Evolutionary conservation across 2,797 vertebrate species (phyloP).

Genomic region (Semaprochilodus insignis): DNA sequence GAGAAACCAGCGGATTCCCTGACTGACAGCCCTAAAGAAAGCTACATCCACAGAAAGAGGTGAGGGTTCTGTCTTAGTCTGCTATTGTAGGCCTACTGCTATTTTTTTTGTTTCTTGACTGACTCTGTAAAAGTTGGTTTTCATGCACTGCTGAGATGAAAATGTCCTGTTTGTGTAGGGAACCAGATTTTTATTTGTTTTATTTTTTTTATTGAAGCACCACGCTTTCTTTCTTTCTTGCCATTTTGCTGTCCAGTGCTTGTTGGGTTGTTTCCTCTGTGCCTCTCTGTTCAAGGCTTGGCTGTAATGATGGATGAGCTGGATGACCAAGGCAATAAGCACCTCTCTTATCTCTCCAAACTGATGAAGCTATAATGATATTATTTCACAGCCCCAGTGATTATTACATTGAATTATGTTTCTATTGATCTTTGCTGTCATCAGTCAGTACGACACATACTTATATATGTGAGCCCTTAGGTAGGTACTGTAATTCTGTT

Average conservation of each 20-base stretch:
- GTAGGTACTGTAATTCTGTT: background rate
- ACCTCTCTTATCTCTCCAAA: slow-evolving; percentile 2
- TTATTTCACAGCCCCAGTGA: slow-evolving; percentile 12
- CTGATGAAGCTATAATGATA: slow-evolving; percentile 21
- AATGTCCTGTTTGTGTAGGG: too few relatives aligned
- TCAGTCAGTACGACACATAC: background rate
- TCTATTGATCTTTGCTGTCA: slow-evolving; percentile 35
- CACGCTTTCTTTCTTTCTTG: background rate
- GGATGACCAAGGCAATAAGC: slow-evolving; percentile 27
- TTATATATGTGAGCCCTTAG: background rate
- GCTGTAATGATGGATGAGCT: slow-evolving; percentile 12
- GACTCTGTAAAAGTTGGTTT: too few relatives aligned
- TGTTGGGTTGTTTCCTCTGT: background rate
- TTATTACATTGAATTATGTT: slow-evolving; percentile 30
- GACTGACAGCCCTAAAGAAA: slow-evolving; percentile 21
- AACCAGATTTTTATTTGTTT: too few relatives aligned
- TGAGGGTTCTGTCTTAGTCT: slow-evolving; percentile 17
- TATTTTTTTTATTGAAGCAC: too few relatives aligned
- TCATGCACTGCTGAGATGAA: too few relatives aligned
- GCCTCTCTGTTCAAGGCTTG: background rate
- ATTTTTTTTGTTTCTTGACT: too few relatives aligned
- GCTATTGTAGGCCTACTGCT: background rate
- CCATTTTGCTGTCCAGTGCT: background rate
- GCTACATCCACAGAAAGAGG: slow-evolving; percentile 16
- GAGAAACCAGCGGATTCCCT: slow-evolving; percentile 30